phyloP scores from a whole-genome alignment of 2,888 invertebrate genomes.

The Hyposoter didymator region DNA sequence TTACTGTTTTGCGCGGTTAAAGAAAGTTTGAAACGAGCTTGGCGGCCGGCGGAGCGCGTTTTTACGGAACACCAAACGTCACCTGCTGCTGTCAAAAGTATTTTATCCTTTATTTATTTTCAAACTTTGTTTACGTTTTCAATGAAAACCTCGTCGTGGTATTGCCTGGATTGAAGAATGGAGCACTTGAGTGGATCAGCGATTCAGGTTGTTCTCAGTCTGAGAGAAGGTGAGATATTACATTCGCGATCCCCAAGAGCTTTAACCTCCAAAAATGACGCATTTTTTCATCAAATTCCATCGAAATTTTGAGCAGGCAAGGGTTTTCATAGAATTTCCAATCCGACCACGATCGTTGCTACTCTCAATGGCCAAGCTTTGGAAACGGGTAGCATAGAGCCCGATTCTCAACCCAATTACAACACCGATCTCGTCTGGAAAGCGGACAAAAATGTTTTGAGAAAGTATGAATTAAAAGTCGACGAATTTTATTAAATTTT shows the following conservation, averaged over 20 bases:
- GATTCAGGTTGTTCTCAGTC: conserved; percentile 88
- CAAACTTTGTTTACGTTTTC: not conserved
- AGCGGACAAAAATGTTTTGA: conserved; percentile 89
- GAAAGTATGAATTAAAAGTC: conserved; percentile 85
- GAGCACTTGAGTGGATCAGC: conserved; percentile 88
- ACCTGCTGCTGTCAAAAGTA: conserved; percentile 25
- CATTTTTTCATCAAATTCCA: not conserved
- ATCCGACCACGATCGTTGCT: conserved; percentile 86
- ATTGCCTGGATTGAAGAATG: conserved; percentile 82
- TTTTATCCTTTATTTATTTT: conserved; percentile 31
- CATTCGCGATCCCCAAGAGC: not conserved
- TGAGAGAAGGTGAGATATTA: conserved; percentile 87
- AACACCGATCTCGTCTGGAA: conserved; percentile 93
- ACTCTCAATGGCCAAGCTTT: conserved; percentile 88
- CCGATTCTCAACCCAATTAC: conserved; percentile 87
- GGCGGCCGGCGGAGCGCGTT: conserved; percentile 32
- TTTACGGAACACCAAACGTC: conserved; percentile 54
- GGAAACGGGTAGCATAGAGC: conserved; percentile 88
- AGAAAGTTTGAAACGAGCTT: conserved; percentile 17
- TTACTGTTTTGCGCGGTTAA: not conserved
- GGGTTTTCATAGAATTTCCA: conserved; percentile 86
- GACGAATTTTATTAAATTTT: conserved; percentile 29
- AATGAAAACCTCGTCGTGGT: not conserved
- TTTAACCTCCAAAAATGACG: conserved; percentile 60
- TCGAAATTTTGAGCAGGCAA: conserved; percentile 83